phyloP scores from a whole-genome alignment of 2,797 vertebrate species.

The Artibeus jamaicensis region DNA sequence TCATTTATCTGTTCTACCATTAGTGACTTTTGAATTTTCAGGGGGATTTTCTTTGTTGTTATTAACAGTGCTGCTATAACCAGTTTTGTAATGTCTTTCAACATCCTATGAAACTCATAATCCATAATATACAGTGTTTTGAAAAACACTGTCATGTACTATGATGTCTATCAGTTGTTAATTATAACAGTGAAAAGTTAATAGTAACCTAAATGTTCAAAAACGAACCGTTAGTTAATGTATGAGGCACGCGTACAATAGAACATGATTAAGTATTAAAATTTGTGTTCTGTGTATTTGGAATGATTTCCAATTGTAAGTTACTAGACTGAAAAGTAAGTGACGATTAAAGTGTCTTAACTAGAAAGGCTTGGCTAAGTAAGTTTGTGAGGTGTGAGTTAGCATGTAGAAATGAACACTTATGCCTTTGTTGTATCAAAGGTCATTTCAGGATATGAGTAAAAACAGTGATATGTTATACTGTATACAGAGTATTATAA shows the following conservation, averaged over 20 bases:
- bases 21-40: background rate
- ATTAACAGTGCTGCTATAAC: background rate
- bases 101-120: background rate
- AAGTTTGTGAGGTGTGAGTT: background rate
- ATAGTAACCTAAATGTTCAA: background rate
- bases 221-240: background rate
- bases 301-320: background rate
- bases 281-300: background rate
- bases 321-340: background rate
- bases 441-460: background rate
- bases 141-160: background rate
- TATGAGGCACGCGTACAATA: background rate
- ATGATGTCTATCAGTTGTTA: background rate
- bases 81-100: slow-evolving; percentile 10
- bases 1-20: background rate
- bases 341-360: background rate
- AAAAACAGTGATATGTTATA: background rate
- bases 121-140: background rate
- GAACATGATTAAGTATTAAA: background rate
- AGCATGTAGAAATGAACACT: background rate
- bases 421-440: slow-evolving; percentile 29
- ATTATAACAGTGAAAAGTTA: background rate
- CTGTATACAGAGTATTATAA: background rate
- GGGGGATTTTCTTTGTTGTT: background rate
- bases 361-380: background rate